Evolutionary conservation across 2,113 vertebrate species (phyloP), one percentile per base, ranked within the genome.

Genomic region (Holacanthus passer): DNA sequence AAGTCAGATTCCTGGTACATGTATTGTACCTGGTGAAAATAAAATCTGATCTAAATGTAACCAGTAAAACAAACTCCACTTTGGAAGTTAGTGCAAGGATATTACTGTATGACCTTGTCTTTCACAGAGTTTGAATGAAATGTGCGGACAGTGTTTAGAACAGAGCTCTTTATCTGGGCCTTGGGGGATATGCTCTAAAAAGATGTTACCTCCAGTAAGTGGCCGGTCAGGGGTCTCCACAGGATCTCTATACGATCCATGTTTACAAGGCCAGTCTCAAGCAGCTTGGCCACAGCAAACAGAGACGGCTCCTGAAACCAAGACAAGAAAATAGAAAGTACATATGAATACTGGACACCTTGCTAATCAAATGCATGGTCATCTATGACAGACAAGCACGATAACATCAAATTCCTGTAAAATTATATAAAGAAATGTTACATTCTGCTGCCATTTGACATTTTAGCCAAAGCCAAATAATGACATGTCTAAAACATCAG

Each of bases 161-260:
- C 9, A 32, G 27, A 56, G 8, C 7, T 20, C 35, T 64, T 48
- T 9, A 48, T 52, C 27, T 31, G 56, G 37, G 43, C 9, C 7
- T 9, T 3, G 10, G 56, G n/a, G 39, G 56, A 12, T 41, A 37
- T 13, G 24, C 20, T 59, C 0, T 16, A 29, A 47, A 50, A 27
- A 65, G 24, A 41, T 2, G 27, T 84, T 96, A 99, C 98, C 98
- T 99, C 98, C 77, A 99, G 92, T 50, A 99, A 93, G 94, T 99
- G 98, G 63, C 98, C 98, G 0, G 98, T 99, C 73, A 99, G 91
- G 63, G 98, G 98, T 87, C 98, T 96, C 98, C 98, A 99, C 32
- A 99, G 94, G 93, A 99, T 98, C 90, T 99, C 97, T 78, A 99
- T 99, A 79, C 98, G 97, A 77, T 96, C 97, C 98, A 99, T 99